Conservation (phyloP, 2,113 vertebrate species). For the Bubo blakistoni region DNA sequence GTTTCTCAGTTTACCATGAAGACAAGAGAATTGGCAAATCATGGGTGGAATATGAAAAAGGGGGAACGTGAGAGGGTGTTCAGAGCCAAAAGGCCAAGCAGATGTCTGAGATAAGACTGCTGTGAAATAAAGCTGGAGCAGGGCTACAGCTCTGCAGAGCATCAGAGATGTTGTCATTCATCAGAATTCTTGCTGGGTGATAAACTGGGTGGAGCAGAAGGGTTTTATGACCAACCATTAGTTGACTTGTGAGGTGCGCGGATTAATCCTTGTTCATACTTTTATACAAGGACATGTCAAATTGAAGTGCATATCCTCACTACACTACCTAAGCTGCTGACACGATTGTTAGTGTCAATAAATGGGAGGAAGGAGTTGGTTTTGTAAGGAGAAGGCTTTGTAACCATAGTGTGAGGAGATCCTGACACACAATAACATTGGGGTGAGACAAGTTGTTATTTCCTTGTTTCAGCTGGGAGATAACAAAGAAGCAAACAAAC, state of each 20-base stretch:
- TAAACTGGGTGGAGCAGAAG: background rate
- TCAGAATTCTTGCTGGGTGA: background rate
- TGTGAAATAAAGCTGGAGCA: background rate
- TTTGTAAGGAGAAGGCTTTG: background rate
- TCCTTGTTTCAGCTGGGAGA: background rate
- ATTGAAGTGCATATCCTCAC: background rate
- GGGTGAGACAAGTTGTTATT: background rate
- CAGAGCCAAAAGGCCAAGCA: background rate
- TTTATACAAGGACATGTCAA: rapidly evolving
- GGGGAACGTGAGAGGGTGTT: no score
- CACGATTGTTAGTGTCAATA: rapidly evolving
- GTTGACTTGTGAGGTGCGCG: rapidly evolving
- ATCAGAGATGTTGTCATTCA: background rate
- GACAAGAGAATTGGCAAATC: background rate
- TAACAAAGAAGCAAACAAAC: background rate
- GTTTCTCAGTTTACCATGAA: background rate
- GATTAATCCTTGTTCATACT: background rate
- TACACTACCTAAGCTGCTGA: background rate
- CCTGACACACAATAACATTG: rapidly evolving
- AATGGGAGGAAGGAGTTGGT: background rate
- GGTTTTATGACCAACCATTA: background rate
- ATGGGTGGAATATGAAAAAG: background rate
- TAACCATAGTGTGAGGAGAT: rapidly evolving
- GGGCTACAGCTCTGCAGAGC: background rate
- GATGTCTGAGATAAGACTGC: background rate